These are phyloP conservation scores for Argynnis bischoffii DNA, from an alignment of 2,888 invertebrate genomes.

Conservation along the genomic window DNA sequence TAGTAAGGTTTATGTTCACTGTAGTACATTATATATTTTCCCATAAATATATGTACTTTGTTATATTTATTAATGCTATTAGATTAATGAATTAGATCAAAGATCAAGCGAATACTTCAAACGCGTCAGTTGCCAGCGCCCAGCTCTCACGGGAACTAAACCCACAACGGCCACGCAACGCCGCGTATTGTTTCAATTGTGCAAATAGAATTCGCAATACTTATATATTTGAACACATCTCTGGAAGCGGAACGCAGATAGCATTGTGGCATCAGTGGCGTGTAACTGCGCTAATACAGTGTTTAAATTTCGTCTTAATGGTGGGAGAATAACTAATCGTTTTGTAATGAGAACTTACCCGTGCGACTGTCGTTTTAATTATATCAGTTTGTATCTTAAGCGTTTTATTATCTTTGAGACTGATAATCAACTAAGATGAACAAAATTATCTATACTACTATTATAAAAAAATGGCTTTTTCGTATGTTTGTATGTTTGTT, in stretches of 20 bases:
- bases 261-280: slow-evolving; percentile 12
- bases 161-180: neutral
- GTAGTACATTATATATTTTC: too few relatives aligned
- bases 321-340: neutral
- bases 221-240: slow-evolving; percentile 8
- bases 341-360: neutral
- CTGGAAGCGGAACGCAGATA: neutral
- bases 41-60: neutral
- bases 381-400: slow-evolving; percentile 4
- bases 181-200: slow-evolving; percentile 11
- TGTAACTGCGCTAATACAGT: slow-evolving; percentile 2
- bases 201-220: slow-evolving; percentile 13
- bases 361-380: neutral
- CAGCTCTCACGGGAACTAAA: slow-evolving; percentile 8
- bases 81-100: slow-evolving; percentile 8
- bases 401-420: neutral
- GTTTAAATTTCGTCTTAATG: neutral
- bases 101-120: slow-evolving; percentile 1
- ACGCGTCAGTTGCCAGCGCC: neutral
- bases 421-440: too few relatives aligned
- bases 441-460: too few relatives aligned
- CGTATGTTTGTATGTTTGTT: too few relatives aligned
- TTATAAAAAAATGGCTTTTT: too few relatives aligned
- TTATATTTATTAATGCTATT: neutral
- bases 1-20: too few relatives aligned